Evolutionary conservation across 2,113 vertebrate genomes (phyloP).

Genomic region (Carettochelys insculpta): DNA sequence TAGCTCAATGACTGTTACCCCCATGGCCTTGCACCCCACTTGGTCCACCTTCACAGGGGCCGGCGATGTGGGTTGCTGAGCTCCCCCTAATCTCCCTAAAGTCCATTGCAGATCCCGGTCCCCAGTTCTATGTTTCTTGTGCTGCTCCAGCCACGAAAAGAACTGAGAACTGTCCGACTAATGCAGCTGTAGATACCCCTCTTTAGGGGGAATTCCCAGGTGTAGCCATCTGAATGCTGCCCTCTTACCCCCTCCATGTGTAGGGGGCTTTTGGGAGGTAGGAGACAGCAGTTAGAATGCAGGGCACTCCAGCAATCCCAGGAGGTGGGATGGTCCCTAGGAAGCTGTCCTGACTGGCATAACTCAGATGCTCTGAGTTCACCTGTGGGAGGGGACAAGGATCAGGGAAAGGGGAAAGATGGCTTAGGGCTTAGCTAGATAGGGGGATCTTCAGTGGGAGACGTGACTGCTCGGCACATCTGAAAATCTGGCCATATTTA

Average conservation of each 20-base stretch:
- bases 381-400: neutral
- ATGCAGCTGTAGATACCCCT: neutral
- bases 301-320: neutral
- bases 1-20: neutral
- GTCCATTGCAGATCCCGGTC: neutral
- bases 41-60: neutral
- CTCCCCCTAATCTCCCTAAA: neutral
- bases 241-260: neutral
- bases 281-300: neutral
- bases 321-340: neutral
- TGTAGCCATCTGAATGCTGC: neutral
- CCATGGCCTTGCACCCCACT: neutral
- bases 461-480: neutral
- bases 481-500: neutral
- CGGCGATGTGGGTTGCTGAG: neutral
- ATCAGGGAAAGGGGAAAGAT: neutral
- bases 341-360: neutral
- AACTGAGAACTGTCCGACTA: neutral
- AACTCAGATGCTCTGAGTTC: neutral
- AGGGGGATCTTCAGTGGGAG: neutral
- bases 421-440: neutral
- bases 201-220: neutral
- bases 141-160: neutral
- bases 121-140: neutral
- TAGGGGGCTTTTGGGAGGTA: neutral